Percentiles rank a stretch among this genome's conserved stretches.
Conservation (phyloP, 2,113 vertebrate genomes). For the Anguilla japonica region DNA sequence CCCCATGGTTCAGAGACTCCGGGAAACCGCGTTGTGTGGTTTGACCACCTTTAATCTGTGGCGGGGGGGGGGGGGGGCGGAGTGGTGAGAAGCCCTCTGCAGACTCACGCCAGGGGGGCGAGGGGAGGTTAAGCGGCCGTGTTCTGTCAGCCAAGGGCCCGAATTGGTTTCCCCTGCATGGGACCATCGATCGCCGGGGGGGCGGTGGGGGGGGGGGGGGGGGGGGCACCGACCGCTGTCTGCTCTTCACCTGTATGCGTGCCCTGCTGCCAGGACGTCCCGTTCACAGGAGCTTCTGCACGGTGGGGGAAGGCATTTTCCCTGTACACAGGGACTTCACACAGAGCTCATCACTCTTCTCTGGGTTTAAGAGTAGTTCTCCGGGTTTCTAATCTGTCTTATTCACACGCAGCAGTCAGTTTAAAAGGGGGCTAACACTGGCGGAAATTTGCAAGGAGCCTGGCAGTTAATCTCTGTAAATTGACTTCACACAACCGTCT, state of each 20-base stretch:
- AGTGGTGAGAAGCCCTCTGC: not conserved
- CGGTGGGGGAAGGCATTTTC: not conserved
- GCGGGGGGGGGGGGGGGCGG: not conserved
- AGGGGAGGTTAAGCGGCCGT: not conserved
- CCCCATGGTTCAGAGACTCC: not conserved
- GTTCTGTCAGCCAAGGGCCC: not conserved
- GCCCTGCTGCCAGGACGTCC: not conserved
- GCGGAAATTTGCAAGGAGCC: too few species aligned
- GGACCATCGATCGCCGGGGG: too few species aligned
- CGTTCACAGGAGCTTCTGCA: not conserved
- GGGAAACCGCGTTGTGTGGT: not conserved
- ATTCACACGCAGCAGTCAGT: too few species aligned
- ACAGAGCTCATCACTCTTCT: slow-evolving; percentile 33
- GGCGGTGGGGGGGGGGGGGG: too few species aligned
- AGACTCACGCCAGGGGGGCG: not conserved
- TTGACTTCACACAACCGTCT: too few species aligned
- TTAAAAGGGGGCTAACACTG: not conserved
- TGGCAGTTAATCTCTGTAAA: too few species aligned
- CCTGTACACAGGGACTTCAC: too few species aligned
- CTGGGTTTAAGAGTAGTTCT: slow-evolving; percentile 56
- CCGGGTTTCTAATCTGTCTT: slow-evolving; percentile 21
- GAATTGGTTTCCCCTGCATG: not conserved
- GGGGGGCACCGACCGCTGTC: too few species aligned
- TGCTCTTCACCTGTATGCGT: too few species aligned
- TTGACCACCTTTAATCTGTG: slow-evolving; percentile 4